Percentiles rank a stretch among this genome's conserved stretches.
Evolutionary conservation across 2,797 vertebrate genomes (phyloP).

Genomic region (Setipinna tenuifilis): DNA sequence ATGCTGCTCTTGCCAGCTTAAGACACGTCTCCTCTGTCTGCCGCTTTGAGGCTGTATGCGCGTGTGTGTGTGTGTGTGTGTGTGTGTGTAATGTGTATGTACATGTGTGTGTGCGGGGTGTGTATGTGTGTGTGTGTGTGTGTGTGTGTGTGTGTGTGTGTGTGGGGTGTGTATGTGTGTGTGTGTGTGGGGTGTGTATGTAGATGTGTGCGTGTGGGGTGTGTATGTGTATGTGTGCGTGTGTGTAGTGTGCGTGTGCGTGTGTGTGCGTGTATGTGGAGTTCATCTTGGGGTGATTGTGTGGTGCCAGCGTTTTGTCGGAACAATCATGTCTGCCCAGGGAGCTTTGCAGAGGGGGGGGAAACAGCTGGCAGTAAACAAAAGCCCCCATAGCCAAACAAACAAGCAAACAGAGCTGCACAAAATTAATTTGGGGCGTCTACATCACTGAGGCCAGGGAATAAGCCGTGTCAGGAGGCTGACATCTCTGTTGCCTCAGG

Average conservation of each 20-base stretch:
- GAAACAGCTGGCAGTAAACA: slow-evolving; percentile 6
- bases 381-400: background rate
- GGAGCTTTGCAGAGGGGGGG: background rate
- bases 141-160: no score
- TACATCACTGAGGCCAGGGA: slow-evolving; percentile 24
- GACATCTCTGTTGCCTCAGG: slow-evolving; percentile 46
- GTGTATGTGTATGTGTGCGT: no score
- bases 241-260: no score
- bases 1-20: background rate
- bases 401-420: background rate
- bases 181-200: no score
- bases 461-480: slow-evolving; percentile 28
- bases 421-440: slow-evolving; percentile 2
- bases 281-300: background rate
- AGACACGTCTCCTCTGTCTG: background rate
- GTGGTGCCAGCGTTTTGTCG: background rate
- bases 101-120: no score
- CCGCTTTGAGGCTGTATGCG: no score
- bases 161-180: no score
- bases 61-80: no score
- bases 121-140: no score
- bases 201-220: no score
- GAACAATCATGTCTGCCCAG: background rate
- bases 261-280: background rate
- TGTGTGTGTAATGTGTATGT: no score